Percentiles rank a stretch among this genome's conserved stretches.
Evolutionary conservation across 2,797 vertebrate species (phyloP).

Genomic region (Chiloscyllium punctatum): DNA sequence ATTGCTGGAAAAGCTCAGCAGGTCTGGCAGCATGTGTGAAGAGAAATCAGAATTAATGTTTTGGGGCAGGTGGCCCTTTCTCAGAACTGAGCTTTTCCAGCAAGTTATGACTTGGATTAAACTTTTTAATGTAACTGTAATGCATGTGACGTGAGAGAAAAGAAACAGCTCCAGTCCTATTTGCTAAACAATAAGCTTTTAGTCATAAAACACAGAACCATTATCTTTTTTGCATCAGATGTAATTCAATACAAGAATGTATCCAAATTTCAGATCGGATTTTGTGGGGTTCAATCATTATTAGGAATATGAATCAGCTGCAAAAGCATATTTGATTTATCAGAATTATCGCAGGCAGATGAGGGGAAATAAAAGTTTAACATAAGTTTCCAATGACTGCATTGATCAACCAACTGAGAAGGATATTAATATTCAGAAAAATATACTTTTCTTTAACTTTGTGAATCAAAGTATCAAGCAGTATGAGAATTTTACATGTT

Average conservation of each 20-base stretch:
- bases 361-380: neutral
- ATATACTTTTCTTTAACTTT: neutral
- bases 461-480: neutral
- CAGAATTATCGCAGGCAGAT: neutral
- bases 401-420: neutral
- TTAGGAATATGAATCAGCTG: neutral
- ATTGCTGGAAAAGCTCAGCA: too few species aligned
- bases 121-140: neutral
- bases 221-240: neutral
- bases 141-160: neutral
- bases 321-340: neutral
- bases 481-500: neutral
- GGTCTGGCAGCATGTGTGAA: too few species aligned
- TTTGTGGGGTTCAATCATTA: neutral
- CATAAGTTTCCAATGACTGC: neutral
- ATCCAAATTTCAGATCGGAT: neutral
- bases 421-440: neutral
- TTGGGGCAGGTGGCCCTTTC: too few species aligned
- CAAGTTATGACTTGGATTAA: neutral
- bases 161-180: neutral
- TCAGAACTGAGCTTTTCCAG: too few species aligned
- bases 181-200: neutral
- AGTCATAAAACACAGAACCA: neutral
- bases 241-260: neutral
- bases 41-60: too few species aligned